Evolutionary conservation across 2,888 invertebrate species (phyloP).

Genomic region (Philereme vetulata): DNA sequence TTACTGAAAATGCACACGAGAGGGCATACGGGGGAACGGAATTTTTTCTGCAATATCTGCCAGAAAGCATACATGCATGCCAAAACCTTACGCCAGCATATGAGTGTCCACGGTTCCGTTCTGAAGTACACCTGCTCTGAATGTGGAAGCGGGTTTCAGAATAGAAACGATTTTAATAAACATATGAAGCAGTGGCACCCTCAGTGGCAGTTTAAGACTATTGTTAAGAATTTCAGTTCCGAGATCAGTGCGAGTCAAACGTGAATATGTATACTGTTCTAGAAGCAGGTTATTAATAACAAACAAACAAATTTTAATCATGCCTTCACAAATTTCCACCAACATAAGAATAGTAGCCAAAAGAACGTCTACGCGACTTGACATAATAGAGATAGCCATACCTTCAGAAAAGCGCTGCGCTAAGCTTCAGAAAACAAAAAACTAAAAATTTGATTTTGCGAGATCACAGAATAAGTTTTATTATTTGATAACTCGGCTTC

Average conservation of each 20-base stretch:
- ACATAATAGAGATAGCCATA: too few relatives aligned
- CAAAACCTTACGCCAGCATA: slow-evolving; percentile 71
- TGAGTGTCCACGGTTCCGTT: slow-evolving; percentile 65
- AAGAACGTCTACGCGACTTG: too few relatives aligned
- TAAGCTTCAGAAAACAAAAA: too few relatives aligned
- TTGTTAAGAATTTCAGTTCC: slow-evolving; percentile 59
- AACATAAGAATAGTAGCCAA: too few relatives aligned
- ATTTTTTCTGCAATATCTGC: slow-evolving; percentile 68
- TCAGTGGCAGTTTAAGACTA: slow-evolving; percentile 65
- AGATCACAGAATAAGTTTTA: too few relatives aligned
- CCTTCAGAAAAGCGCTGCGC: too few relatives aligned
- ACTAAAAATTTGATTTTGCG: too few relatives aligned
- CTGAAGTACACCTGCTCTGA: slow-evolving; percentile 68
- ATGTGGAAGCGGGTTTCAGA: slow-evolving; percentile 68
- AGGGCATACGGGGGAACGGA: slow-evolving; percentile 72
- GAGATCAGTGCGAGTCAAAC: slow-evolving; percentile 40
- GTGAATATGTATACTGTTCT: neutral
- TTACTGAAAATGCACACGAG: slow-evolving; percentile 70
- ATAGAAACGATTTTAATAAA: slow-evolving; percentile 67
- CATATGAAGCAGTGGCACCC: slow-evolving; percentile 77
- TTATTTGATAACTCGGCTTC: too few relatives aligned
- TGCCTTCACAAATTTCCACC: too few relatives aligned
- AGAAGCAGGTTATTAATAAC: neutral
- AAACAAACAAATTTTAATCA: neutral
- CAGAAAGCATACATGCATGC: slow-evolving; percentile 77